Conservation (phyloP, 2,113 vertebrate species). For the Anhinga anhinga region DNA sequence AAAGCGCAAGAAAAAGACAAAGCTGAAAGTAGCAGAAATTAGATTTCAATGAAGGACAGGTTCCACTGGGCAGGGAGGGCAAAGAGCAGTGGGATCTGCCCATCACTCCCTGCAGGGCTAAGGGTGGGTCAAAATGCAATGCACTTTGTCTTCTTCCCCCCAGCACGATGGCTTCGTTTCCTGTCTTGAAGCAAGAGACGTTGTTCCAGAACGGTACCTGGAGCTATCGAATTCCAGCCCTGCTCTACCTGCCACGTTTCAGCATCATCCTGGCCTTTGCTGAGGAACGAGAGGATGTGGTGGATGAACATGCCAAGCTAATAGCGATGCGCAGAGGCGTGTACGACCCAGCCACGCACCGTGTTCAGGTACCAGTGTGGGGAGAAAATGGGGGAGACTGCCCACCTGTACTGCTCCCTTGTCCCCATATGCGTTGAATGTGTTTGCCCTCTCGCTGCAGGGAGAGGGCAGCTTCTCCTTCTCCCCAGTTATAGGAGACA, state of each 20-base stretch:
- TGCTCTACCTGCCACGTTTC: constrained; percentile 64
- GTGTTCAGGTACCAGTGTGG: constrained; percentile 29
- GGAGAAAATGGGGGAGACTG: neutral
- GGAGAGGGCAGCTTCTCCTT: neutral
- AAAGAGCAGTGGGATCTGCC: neutral
- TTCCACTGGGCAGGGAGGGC: neutral
- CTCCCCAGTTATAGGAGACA: neutral
- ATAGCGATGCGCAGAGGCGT: constrained; percentile 57
- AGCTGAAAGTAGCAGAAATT: neutral
- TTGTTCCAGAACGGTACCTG: constrained; percentile 27
- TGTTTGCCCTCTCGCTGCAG: neutral
- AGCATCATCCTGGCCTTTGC: constrained; percentile 69
- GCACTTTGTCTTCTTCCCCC: neutral
- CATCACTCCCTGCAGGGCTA: neutral
- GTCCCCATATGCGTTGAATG: neutral
- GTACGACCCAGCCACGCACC: neutral
- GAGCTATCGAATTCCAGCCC: constrained; percentile 70
- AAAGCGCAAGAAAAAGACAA: neutral
- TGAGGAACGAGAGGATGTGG: constrained; percentile 25
- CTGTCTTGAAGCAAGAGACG: neutral
- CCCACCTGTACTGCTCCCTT: neutral
- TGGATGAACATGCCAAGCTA: constrained; percentile 59
- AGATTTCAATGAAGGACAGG: neutral
- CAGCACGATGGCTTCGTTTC: constrained; percentile 23
- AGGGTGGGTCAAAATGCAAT: neutral